Conservation (phyloP, 2,888 invertebrate genomes). For the Agapetus fuscipes region DNA sequence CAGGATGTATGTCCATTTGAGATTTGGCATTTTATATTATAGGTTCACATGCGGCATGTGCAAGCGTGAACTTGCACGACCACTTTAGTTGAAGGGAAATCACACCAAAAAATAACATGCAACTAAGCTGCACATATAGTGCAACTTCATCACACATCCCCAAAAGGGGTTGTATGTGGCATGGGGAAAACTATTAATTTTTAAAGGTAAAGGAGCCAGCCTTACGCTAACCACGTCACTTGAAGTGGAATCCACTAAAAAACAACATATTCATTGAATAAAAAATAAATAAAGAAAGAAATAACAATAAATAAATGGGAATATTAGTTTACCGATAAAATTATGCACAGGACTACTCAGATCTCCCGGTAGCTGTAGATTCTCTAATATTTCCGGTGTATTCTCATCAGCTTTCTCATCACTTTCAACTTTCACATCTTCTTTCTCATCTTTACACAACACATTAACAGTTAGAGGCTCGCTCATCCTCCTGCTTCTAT, state of each 20-base stretch:
- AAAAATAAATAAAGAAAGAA: no score
- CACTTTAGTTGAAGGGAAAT: neutral
- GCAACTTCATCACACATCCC: no score
- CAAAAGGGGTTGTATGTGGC: no score
- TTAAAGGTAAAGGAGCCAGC: no score
- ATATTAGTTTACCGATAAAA: conserved; percentile 26
- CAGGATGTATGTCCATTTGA: no score
- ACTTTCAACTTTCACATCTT: conserved; percentile 3
- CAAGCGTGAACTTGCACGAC: neutral
- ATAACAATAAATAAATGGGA: no score
- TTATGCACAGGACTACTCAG: conserved; percentile 27
- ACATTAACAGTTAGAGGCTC: conserved; percentile 38
- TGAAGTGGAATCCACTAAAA: no score
- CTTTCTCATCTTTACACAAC: conserved; percentile 6
- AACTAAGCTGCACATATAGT: no score
- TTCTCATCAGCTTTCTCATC: conserved; percentile 16
- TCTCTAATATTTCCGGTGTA: conserved; percentile 11
- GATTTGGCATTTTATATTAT: no score
- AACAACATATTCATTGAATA: no score
- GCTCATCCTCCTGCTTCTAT: conserved; percentile 36
- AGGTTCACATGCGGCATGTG: no score
- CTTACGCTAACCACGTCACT: no score
- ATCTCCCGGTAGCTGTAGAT: conserved; percentile 15
- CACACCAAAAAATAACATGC: neutral
- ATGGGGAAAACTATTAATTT: neutral